Evolutionary conservation across 1,140 invertebrate genomes (phyloP), one percentile per base, ranked within the genome.

Genomic region (Harlomillsia oculata): DNA sequence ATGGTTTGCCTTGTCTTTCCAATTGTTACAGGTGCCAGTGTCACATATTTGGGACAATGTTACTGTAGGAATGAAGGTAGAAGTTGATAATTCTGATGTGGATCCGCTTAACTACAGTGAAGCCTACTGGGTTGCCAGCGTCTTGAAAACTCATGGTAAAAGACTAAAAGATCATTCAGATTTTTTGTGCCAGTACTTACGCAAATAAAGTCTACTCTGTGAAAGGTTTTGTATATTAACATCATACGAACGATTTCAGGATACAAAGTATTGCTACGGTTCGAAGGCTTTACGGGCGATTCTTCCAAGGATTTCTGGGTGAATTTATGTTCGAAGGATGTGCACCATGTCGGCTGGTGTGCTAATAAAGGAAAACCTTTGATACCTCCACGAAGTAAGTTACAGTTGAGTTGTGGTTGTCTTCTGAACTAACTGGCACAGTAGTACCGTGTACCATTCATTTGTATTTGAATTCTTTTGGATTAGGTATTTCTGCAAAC

Each of bases 331-430:
- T 88, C 87, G 43, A 85, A 88, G 52, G 84, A 89, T 68, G 87
- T 97, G 23, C 90, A 97, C 74, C 89, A 89, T 25, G 90, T 97
- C 36, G 92, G 92, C 16, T 97, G 93, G 93, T 96, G 92, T 76
- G 93, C 93, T 1, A 90, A 87, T 0, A 81, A 91, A 62, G 91
- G 91, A 18, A 94, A 94, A 73, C 89, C 90, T 6, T 74, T 97
- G 0, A 94, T 95, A 69, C 92, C 92, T 51, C 93, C 93, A 14
- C 84, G 84, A 72, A 85, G 81, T 83, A 71, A 74, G 71, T 70
- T 32, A 25, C 25, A 32, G 29, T 45, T 29, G 3, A 1, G 34
- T 40, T 43, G 41, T 20, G 9, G 30, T 40, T 50, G 29, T 14
- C n/a, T 48, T 48, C 20, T 25, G 16, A 32, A 45, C 21, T 8